These are phyloP conservation scores for Lasioglossum albipes DNA, from an alignment of 1,140 invertebrate genomes.

Conservation along the genomic window DNA sequence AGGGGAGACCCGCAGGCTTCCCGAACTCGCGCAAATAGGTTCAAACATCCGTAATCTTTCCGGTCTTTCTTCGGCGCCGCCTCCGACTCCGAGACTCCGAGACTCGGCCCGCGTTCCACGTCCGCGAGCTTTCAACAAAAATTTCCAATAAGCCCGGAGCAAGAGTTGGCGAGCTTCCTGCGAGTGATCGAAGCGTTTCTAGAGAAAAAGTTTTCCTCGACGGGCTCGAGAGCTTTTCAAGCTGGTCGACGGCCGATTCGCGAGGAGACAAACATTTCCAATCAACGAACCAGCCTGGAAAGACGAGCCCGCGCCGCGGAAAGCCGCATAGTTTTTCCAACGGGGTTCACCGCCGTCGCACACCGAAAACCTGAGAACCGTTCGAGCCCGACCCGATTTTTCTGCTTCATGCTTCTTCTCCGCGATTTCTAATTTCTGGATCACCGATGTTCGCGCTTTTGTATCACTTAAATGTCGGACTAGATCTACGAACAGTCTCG, in stretches of 20 bases:
- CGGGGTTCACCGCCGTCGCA: too few relatives aligned
- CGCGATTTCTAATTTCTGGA: not conserved
- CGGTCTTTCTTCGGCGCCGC: not conserved
- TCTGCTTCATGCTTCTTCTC: not conserved
- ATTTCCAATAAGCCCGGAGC: conserved; percentile 66
- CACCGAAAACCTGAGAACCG: not conserved
- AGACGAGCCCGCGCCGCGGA: not conserved
- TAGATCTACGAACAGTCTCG: not conserved
- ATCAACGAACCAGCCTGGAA: conserved; percentile 27
- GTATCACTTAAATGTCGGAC: not conserved
- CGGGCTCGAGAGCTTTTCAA: conserved; percentile 8
- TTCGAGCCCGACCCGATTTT: not conserved
- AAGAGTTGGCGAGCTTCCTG: conserved; percentile 50
- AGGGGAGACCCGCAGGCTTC: not conserved
- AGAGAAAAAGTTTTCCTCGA: conserved; percentile 33
- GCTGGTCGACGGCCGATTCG: conserved; percentile 31
- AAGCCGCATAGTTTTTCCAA: conserved; percentile 20
- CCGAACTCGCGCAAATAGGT: conserved; percentile 41
- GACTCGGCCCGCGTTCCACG: conserved; percentile 21
- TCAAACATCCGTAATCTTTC: conserved; percentile 63
- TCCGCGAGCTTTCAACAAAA: conserved; percentile 59
- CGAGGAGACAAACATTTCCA: conserved; percentile 56
- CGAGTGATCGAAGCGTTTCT: conserved; percentile 43
- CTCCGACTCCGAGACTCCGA: not conserved
- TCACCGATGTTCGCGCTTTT: not conserved